Percentiles rank a stretch among this genome's conserved stretches.
Evolutionary conservation across 2,797 vertebrate genomes (phyloP).

Genomic region (Rachycentron canadum): DNA sequence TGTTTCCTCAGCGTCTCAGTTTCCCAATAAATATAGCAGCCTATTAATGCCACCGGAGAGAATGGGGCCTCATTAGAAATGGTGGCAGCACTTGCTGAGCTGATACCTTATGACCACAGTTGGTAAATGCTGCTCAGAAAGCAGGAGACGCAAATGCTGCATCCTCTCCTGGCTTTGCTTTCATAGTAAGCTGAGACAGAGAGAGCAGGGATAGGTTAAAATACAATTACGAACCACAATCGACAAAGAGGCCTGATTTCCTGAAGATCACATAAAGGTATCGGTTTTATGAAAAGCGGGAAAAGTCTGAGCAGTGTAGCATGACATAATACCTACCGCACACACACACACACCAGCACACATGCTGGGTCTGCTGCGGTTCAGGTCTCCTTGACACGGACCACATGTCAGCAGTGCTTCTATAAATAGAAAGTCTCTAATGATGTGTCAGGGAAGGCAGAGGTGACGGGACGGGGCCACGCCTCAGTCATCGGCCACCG

Average conservation of each 20-base stretch:
- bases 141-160: conserved; percentile 47
- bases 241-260: conserved; percentile 15
- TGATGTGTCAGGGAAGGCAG: conserved; percentile 54
- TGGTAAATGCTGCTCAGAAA: conserved; percentile 60
- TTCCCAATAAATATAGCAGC: conserved; percentile 58
- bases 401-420: conserved; percentile 54
- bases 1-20: conserved; percentile 27
- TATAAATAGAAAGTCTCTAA: conserved; percentile 73
- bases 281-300: conserved; percentile 27
- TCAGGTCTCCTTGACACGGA: conserved; percentile 52
- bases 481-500: conserved; percentile 29
- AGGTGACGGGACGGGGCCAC: conserved; percentile 61
- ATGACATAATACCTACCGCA: conserved; percentile 19
- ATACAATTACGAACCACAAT: conserved; percentile 29
- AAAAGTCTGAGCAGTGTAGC: conserved; percentile 37
- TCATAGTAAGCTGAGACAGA: conserved; percentile 66
- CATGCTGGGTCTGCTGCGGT: conserved; percentile 25
- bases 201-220: conserved; percentile 33
- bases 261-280: conserved; percentile 29
- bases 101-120: conserved; percentile 47
- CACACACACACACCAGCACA: conserved; percentile 8
- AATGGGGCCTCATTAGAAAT: conserved; percentile 54
- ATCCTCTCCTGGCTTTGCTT: conserved; percentile 61
- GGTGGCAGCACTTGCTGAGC: conserved; percentile 48
- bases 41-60: conserved; percentile 51